Conservation (phyloP, 2,888 invertebrate species). For the Sphecodes monilicornis region DNA sequence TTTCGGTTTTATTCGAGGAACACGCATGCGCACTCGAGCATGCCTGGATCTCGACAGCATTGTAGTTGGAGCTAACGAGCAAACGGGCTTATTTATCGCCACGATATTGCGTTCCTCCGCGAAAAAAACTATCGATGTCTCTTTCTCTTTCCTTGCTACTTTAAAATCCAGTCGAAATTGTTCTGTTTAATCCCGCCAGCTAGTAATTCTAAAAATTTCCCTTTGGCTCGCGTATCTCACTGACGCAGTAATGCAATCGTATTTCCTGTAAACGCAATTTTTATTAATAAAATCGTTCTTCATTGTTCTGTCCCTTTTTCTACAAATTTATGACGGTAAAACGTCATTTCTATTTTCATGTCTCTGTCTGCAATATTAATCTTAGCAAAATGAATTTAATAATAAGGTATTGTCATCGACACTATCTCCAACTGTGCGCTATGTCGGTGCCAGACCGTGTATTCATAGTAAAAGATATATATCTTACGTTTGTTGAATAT, state of each 20-base stretch:
- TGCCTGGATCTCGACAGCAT: constrained; percentile 3
- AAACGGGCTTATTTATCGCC: constrained; percentile 40
- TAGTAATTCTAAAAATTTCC: not conserved
- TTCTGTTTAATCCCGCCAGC: not conserved
- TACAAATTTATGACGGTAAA: too few relatives aligned
- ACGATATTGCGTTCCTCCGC: constrained; percentile 11
- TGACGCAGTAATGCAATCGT: not conserved
- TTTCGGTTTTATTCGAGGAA: constrained; percentile 40
- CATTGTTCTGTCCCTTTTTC: too few relatives aligned
- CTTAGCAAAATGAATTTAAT: too few relatives aligned
- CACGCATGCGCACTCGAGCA: not conserved
- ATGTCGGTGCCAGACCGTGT: too few relatives aligned
- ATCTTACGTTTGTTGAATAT: too few relatives aligned
- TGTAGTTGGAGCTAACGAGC: constrained; percentile 45
- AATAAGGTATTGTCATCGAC: too few relatives aligned
- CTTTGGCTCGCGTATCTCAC: too few relatives aligned
- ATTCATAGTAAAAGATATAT: too few relatives aligned
- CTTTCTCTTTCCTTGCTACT: not conserved
- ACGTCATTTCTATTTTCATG: too few relatives aligned
- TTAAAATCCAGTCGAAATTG: not conserved
- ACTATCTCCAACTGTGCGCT: too few relatives aligned
- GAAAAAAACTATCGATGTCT: not conserved
- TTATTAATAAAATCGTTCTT: not conserved
- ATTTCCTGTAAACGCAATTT: not conserved
- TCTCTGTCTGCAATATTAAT: too few relatives aligned